Base-by-base conservation (phyloP, 2,888 invertebrate genomes). In the Trissolcus japonicus region DNA sequence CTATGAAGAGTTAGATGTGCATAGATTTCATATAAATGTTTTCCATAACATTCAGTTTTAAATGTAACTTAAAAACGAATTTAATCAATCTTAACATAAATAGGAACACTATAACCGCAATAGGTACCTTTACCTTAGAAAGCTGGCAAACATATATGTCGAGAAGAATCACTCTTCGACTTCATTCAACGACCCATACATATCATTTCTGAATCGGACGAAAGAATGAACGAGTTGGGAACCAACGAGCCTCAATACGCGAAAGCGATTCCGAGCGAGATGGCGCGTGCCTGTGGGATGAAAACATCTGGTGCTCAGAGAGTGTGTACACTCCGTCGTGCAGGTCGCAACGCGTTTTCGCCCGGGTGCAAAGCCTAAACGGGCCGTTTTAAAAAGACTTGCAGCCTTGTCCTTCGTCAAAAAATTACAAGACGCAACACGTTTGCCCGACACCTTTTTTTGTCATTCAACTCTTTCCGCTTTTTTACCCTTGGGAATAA, bases 111-210 rank as follows among this genome's bases (percentile, higher is more conserved):
- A n/a, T n/a, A n/a, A n/a, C n/a, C n/a, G n/a, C n/a, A n/a, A n/a
- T n/a, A n/a, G n/a, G n/a, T n/a, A n/a, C n/a, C n/a, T n/a, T n/a
- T n/a, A n/a, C n/a, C n/a, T n/a, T 11, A 54, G 60, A 68, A 68
- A 68, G 68, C 35, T 16, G 62, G 62, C 25, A 35, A 62, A 62
- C 67, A 60, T 59, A 48, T 21, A 43, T n/a, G n/a, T 53, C 4
- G 35, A 56, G 69, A 69, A 61, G 74, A 79, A 76, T 79, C 79
- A 79, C 76, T 76, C 76, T 74, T 35, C 71, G 67, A 67, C 74
- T 63, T 77, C 77, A 80, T 73, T 80, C 78, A 51, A 68, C 79
- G 78, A 79, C 79, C 80, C 76, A 35, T 35, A 80, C 77, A 79
- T 79, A 79, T 80, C 76, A 80, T 79, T 79, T 66, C 69, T 78